These are phyloP conservation scores for Salvator merianae DNA, from an alignment of 2,113 vertebrate genomes.

Conservation along the genomic window DNA sequence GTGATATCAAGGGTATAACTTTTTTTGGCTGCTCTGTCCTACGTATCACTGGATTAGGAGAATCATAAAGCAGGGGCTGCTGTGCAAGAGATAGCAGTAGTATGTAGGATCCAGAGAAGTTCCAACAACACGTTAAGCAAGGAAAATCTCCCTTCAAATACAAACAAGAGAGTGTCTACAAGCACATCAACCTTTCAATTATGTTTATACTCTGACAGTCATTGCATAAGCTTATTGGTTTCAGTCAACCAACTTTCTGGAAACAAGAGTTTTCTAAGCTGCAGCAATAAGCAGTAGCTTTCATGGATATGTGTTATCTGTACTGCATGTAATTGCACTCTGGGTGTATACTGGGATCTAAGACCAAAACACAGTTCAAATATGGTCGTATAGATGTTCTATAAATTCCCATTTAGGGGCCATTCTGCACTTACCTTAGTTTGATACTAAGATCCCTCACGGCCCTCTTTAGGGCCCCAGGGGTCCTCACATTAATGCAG, in stretches of 20 bases:
- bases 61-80: neutral
- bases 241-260: neutral
- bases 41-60: too few species aligned
- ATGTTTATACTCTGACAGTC: neutral
- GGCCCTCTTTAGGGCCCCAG: too few species aligned
- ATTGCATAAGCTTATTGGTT: neutral
- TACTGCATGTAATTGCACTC: too few species aligned
- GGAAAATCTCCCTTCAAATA: too few species aligned
- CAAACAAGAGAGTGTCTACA: neutral
- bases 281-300: neutral
- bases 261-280: neutral
- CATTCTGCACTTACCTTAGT: too few species aligned
- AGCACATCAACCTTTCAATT: neutral
- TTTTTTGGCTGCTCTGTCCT: neutral
- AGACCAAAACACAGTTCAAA: too few species aligned
- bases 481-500: too few species aligned
- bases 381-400: neutral
- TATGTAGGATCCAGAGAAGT: too few species aligned
- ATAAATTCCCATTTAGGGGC: neutral
- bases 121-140: too few species aligned
- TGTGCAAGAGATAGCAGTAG: neutral
- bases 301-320: neutral
- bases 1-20: neutral
- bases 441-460: too few species aligned
- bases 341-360: neutral